Evolutionary conservation across 2,113 vertebrate species (phyloP), one percentile per base, ranked within the genome.

Genomic region (Poeciliopsis retropinna): DNA sequence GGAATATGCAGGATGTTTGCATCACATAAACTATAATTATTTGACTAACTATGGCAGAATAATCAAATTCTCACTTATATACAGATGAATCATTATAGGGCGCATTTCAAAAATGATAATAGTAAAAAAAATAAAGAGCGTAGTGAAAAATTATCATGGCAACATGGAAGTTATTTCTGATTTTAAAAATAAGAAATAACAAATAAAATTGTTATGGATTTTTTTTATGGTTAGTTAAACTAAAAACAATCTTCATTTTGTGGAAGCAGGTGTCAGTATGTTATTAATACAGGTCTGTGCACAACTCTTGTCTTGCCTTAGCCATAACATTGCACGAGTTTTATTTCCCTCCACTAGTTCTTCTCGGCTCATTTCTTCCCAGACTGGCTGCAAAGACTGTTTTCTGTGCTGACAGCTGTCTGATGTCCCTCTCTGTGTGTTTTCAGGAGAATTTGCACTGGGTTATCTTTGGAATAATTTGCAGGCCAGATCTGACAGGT

Each of bases 381-480:
- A 75, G 60, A 83, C 47, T 11, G 2, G 76, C 70, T 83, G 70
- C 17, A 15, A 78, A 76, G 78, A 81, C 32, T 39, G 66, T 85
- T 83, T 76, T 74, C 30, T 76, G 81, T 78, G 79, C 88, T 71
- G 54, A 70, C 6, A 39, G 64, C 72, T 79, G 77, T 82, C 81
- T 87, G 80, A 90, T 88, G 76, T 76, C 44, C 66, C 11, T 76
- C 12, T 78, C 73, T 76, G 82, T 83, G 67, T 79, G 75, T 79
- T 78, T 88, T 74, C 72, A 77, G 28, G 22, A 22, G 25, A 51
- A 64, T 51, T 72, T 70, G 65, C 32, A 6, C 66, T 71, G 81
- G 83, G 90, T 87, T 85, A 68, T 71, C 71, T 81, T 47, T 27
- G 51, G 76, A 73, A 84, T 89, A 87, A 88, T 90, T 84, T 90